Base-by-base conservation (phyloP, 2,113 vertebrate genomes). In the Zootoca vivipara region DNA sequence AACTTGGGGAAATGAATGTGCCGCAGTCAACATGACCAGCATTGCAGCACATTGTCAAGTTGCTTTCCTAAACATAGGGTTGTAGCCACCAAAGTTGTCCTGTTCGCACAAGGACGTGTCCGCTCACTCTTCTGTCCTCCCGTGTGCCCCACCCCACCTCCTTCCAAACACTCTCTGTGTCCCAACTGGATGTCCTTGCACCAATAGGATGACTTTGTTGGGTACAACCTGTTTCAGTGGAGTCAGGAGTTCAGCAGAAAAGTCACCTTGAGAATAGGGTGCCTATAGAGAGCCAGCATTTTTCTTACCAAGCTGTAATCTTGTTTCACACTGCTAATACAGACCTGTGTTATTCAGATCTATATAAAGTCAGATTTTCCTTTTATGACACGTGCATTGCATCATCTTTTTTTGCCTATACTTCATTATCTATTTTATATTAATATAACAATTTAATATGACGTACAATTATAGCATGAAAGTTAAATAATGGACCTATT, bases 1-100 rank as follows among this genome's bases (percentile, higher is more conserved):
- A 38, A 42, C 40, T 80, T 28, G 93, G 89, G 90, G 95, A 94
- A 70, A 24, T 0, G 20, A 28, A 0, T 0, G 81, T 73, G 28
- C 90, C 80, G 0, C 89, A 87, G 56, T 93, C 93, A 7, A 86
- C 5, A 0, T 97, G 85, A 96, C 20, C 16, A 28, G 4, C 15
- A 22, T 16, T 5, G 22, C 4, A 28, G n/a, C 7, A 22, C 0
- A 0, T 74, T 85, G 16, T 33, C 33, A 78, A 4, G n/a, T 87
- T 13, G 83, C 85, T 73, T 20, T 67, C 81, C 52, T 38, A 30
- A 46, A 30, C 24, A 28, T 62, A 20, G 58, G 58, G 58, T 62
- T 20, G 18, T 62, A 62, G 13, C 58, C 16, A 62, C 3, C 58
- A 20, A 5, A 62, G 58, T 62, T 62, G 58, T 20, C 16, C 58